Conservation (phyloP, 2,113 vertebrate species). For the Ciconia maguari region DNA sequence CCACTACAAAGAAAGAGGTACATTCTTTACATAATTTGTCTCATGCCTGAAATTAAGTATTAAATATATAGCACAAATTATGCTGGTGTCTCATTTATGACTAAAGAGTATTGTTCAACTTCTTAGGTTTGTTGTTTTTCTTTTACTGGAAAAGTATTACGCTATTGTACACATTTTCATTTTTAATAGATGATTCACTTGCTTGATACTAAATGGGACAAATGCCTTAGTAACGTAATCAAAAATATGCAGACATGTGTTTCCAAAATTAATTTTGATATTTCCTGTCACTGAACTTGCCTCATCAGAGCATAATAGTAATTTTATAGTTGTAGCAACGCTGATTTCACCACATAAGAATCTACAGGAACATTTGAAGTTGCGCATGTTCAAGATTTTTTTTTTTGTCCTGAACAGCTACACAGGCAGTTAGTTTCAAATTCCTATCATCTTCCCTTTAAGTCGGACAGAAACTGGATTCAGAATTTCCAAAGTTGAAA, state of each 20-base stretch:
- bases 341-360: slow-evolving; percentile 65
- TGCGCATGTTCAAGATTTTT: slow-evolving; percentile 10
- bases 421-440: background rate
- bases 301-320: slow-evolving; percentile 68
- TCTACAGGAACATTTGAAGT: slow-evolving; percentile 46
- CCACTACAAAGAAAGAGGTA: background rate
- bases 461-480: slow-evolving; percentile 5
- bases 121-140: background rate
- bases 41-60: background rate
- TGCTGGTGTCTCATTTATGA: background rate
- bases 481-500: background rate
- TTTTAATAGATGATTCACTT: slow-evolving; percentile 53
- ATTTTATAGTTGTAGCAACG: slow-evolving; percentile 44
- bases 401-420: slow-evolving; percentile 31
- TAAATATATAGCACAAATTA: slow-evolving; percentile 13
- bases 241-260: slow-evolving; percentile 58
- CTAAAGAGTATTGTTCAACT: background rate
- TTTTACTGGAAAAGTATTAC: background rate
- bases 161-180: slow-evolving; percentile 13
- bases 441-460: slow-evolving; percentile 6
- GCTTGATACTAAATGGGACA: slow-evolving; percentile 53
- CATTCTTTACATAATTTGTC: background rate
- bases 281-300: slow-evolving; percentile 69
- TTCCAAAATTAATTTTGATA: slow-evolving; percentile 72
- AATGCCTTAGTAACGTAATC: slow-evolving; percentile 47